Percentiles rank a stretch among this genome's conserved stretches.
These are phyloP conservation scores for Pseudococcus viburni DNA, from an alignment of 2,888 invertebrate species.

Conservation along the genomic window DNA sequence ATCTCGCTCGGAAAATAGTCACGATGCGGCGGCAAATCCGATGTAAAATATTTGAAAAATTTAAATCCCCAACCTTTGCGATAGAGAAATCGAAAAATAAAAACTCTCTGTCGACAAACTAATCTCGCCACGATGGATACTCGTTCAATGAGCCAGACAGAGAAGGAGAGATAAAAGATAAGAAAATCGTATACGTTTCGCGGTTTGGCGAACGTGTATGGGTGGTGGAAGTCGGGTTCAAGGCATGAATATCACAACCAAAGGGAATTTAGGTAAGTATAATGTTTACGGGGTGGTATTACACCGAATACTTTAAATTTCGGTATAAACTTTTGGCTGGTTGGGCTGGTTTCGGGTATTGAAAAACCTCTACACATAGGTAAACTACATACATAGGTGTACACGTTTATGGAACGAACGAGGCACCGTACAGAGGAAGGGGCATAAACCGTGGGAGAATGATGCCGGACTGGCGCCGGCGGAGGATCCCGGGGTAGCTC, in stretches of 20 bases:
- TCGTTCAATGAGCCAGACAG: background rate
- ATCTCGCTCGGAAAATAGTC: background rate
- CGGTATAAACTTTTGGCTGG: constrained; percentile 29
- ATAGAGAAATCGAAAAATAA: constrained; percentile 16
- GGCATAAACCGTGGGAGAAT: background rate
- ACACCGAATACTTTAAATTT: constrained; percentile 24
- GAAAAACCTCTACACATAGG: background rate
- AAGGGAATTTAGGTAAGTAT: background rate
- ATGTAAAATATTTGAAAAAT: constrained; percentile 21
- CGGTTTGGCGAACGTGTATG: background rate
- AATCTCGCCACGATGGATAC: background rate
- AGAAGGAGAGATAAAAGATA: background rate
- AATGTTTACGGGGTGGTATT: background rate
- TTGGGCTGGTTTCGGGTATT: background rate
- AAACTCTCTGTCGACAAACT: constrained; percentile 1
- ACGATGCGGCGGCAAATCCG: background rate
- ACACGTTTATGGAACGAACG: background rate
- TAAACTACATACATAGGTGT: background rate
- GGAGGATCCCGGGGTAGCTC: background rate
- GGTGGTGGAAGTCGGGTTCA: background rate
- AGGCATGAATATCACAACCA: background rate
- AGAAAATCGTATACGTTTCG: background rate
- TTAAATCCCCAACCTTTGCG: background rate
- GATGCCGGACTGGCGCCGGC: background rate
- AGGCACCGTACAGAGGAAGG: background rate